Evolutionary conservation across 2,888 invertebrate species (phyloP).

Genomic region (Lasioglossum vierecki): DNA sequence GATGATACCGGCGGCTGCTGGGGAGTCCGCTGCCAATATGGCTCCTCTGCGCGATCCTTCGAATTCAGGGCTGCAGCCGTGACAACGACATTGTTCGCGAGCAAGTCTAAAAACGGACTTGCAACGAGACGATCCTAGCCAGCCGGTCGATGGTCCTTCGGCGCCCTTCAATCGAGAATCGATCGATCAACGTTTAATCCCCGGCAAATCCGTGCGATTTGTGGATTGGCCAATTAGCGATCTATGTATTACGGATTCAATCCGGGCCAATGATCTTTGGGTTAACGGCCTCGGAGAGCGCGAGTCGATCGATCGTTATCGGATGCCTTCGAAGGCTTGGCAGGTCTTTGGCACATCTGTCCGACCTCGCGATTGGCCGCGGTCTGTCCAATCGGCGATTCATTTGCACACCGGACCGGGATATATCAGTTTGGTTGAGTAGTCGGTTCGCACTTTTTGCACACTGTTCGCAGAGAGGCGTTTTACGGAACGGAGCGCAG

Average conservation of each 20-base stretch:
- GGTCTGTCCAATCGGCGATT: neutral
- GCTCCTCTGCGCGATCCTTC: slow-evolving; percentile 47
- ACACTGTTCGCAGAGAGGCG: neutral
- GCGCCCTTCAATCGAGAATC: neutral
- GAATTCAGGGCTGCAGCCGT: neutral
- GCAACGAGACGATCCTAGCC: neutral
- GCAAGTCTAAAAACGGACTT: neutral
- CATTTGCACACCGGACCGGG: neutral
- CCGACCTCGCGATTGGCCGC: neutral
- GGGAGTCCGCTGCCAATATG: slow-evolving; percentile 64
- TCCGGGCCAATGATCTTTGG: slow-evolving; percentile 1
- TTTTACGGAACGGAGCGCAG: neutral
- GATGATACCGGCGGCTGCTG: slow-evolving; percentile 73
- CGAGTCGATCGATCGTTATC: slow-evolving; percentile 2
- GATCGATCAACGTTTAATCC: neutral
- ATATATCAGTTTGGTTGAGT: neutral
- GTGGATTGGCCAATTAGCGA: neutral
- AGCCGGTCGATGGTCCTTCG: neutral
- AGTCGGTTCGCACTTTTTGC: neutral
- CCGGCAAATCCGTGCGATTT: neutral
- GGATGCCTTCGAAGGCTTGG: neutral
- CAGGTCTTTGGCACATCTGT: neutral
- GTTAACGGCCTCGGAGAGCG: neutral
- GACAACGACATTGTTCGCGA: neutral
- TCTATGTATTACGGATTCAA: neutral